Evolutionary conservation across 2,113 vertebrate species (phyloP).

Genomic region (Ranitomeya variabilis): DNA sequence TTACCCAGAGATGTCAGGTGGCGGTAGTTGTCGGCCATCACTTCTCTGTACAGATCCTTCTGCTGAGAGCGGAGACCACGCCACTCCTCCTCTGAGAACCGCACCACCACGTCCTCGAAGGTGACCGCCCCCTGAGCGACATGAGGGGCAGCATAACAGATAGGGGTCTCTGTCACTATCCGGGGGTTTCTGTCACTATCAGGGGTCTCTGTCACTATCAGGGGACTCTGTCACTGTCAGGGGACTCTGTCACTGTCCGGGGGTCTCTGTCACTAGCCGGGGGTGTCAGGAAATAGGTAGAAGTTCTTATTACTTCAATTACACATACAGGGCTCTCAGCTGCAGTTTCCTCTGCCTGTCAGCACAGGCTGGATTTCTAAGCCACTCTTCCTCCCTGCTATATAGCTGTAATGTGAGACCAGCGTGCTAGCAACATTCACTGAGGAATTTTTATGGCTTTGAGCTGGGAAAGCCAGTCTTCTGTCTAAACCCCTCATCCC

Average conservation of each 20-base stretch:
- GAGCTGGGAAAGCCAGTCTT: too few species aligned
- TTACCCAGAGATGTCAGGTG: slow-evolving; percentile 62
- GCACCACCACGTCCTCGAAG: slow-evolving; percentile 56
- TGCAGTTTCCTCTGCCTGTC: too few species aligned
- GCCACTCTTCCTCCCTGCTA: too few species aligned
- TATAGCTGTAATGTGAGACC: too few species aligned
- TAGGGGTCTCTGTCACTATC: not conserved
- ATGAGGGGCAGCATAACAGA: not conserved
- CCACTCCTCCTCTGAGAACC: slow-evolving; percentile 59
- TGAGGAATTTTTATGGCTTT: too few species aligned
- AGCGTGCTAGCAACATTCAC: too few species aligned
- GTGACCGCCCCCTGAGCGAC: slow-evolving; percentile 17
- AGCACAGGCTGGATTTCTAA: too few species aligned
- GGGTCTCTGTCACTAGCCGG: not conserved
- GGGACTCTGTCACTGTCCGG: not conserved
- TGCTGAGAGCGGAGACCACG: slow-evolving; percentile 19
- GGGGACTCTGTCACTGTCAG: not conserved
- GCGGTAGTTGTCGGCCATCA: slow-evolving; percentile 61
- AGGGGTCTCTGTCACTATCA: not conserved
- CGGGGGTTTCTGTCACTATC: not conserved
- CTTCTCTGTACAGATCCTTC: slow-evolving; percentile 57
- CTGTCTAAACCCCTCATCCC: too few species aligned
- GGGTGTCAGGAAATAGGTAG: not conserved
- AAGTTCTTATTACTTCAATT: too few species aligned
- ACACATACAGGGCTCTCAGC: too few species aligned